A percentile compares a stretch with the other conserved stretches of the same genome.
These are phyloP conservation scores for Hypercompe scribonia DNA, from an alignment of 2,888 invertebrate species.

Conservation along the genomic window DNA sequence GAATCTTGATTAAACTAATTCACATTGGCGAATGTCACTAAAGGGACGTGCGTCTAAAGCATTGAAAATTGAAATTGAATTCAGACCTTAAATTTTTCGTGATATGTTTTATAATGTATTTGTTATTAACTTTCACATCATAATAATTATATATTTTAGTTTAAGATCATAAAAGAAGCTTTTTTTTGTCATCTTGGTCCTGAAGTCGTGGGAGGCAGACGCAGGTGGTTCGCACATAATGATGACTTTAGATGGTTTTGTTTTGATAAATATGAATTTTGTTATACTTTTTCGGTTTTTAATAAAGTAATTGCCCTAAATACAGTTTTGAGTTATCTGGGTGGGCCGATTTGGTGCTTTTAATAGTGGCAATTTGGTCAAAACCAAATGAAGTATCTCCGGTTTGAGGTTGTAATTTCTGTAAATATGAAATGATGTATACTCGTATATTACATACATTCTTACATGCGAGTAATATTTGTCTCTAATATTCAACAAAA, in stretches of 20 bases:
- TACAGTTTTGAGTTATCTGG: conserved; percentile 57
- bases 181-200: conserved; percentile 26
- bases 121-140: not conserved
- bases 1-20: no score
- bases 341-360: conserved; percentile 65
- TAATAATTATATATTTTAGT: conserved; percentile 3
- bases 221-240: conserved; percentile 48
- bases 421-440: conserved; percentile 39
- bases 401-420: conserved; percentile 58
- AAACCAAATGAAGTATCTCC: conserved; percentile 66
- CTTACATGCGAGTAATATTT: conserved; percentile 11
- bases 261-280: conserved; percentile 47
- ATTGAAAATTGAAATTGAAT: not conserved
- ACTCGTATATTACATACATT: conserved; percentile 24
- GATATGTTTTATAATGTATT: no score
- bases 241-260: conserved; percentile 47
- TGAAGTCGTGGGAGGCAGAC: conserved; percentile 12
- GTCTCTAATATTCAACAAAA: not conserved
- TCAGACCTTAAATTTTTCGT: not conserved
- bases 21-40: not conserved
- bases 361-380: conserved; percentile 72
- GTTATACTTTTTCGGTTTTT: conserved; percentile 47
- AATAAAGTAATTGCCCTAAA: conserved; percentile 58
- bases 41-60: not conserved
- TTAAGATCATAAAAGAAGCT: conserved; percentile 17